Base-by-base conservation (phyloP, 1,140 invertebrate genomes). In the Apocrypta bakeri region DNA sequence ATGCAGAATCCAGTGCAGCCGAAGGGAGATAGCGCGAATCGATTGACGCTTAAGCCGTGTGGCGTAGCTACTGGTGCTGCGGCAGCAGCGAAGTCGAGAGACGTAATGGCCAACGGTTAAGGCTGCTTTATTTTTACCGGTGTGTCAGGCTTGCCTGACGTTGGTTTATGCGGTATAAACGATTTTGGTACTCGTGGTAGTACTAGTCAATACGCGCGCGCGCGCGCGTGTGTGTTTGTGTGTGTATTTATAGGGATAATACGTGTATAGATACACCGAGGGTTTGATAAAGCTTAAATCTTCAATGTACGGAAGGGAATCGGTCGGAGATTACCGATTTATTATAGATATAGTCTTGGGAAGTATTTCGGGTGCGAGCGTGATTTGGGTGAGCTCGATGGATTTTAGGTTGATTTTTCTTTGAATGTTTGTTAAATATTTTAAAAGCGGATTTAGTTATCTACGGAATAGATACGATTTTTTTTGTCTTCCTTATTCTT, bases 11-110 rank as follows among this genome's bases (percentile, higher is more conserved):
- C 48, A 56, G 48, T 21, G 48, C 48, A 56, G 48, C 14, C 21
- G 74, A 82, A 81, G 40, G 77, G 69, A 64, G 31, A 29, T n/a
- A 25, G 64, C n/a, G 66, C 2, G 17, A 73, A 83, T 81, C 72
- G 79, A 81, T 81, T 74, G 79, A 56, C 37, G 79, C 27, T 80
- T 64, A 73, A 80, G 69, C 79, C 24, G 63, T 27, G 24, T 29
- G 24, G 63, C 63, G 63, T 9, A 11, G 63, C 63, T 21, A 21
- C 63, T 9, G n/a, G 6, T 29, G 24, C 24, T 66, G 63, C 63
- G 27, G 24, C 27, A 29, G 63, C 24, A 66, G 25, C 63, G 17
- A 56, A 56, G 48, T 56, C 48, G 48, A 7, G 17, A 56, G 48
- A 56, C 48, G 48, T 56, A 56, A 56, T 56, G 48, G 48, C 48